Evolutionary conservation across 2,113 vertebrate species (phyloP).

Genomic region (Phalacrocorax carbo): DNA sequence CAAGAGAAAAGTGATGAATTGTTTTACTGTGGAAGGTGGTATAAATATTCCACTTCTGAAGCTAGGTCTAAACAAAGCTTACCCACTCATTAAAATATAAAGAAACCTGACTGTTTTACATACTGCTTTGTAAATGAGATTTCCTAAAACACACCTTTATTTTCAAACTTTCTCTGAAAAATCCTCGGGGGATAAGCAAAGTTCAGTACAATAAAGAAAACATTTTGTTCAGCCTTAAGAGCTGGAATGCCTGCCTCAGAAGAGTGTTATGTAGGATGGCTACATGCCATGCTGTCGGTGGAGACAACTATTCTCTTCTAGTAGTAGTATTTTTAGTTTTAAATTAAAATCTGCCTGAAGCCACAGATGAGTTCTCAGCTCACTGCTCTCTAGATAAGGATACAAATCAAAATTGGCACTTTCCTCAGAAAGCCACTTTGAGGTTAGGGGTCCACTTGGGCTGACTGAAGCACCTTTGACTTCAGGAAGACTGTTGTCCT

Average conservation of each 20-base stretch:
- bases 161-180: constrained; percentile 31
- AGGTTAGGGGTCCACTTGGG: not conserved
- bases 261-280: not conserved
- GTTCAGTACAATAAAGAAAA: not conserved
- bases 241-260: not conserved
- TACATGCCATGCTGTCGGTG: not conserved
- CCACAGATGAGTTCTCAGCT: not conserved
- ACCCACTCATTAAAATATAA: not conserved
- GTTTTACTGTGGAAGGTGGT: constrained; percentile 25
- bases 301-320: not conserved
- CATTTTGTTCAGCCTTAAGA: not conserved
- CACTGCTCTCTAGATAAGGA: not conserved
- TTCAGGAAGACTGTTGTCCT: not conserved
- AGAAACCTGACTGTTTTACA: not conserved
- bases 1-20: constrained; percentile 15
- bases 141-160: constrained; percentile 16
- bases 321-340: not conserved
- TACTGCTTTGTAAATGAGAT: constrained; percentile 16
- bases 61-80: not conserved
- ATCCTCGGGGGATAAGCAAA: not conserved
- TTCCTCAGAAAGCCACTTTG: not conserved
- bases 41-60: constrained; percentile 10
- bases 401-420: constrained; percentile 7
- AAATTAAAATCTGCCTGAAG: constrained; percentile 39
- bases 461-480: not conserved